A percentile compares a stretch with the other conserved stretches of the same genome.
These are phyloP conservation scores for Trachemys scripta DNA, from an alignment of 2,113 vertebrate genomes.

Conservation along the genomic window DNA sequence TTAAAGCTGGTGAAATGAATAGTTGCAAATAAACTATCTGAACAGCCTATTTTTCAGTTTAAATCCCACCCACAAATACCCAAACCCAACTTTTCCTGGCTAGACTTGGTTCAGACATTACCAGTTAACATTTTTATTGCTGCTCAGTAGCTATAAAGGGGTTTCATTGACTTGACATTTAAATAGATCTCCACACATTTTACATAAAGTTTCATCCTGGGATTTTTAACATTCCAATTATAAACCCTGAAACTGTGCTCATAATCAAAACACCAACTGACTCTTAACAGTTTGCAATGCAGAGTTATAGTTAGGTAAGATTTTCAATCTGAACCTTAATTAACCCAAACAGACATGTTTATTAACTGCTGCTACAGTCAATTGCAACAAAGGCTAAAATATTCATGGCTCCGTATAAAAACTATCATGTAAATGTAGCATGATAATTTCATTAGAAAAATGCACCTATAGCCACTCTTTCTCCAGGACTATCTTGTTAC, in stretches of 20 bases:
- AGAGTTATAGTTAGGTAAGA: neutral
- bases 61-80: neutral
- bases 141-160: neutral
- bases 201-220: neutral
- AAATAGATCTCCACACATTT: neutral
- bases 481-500: neutral
- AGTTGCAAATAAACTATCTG: conserved; percentile 6
- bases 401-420: neutral
- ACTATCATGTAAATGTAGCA: neutral
- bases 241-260: neutral
- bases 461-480: neutral
- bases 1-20: conserved; percentile 12
- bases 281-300: neutral
- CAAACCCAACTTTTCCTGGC: neutral
- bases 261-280: neutral
- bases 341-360: neutral
- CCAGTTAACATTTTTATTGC: conserved; percentile 23
- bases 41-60: neutral
- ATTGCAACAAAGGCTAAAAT: neutral
- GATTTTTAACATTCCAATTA: neutral
- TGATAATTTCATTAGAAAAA: neutral
- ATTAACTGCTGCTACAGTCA: neutral
- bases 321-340: neutral
- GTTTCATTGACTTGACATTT: neutral
- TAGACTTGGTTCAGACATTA: neutral